Evolutionary conservation across 2,888 invertebrate species (phyloP).

Genomic region (Dicyrtomina minuta): DNA sequence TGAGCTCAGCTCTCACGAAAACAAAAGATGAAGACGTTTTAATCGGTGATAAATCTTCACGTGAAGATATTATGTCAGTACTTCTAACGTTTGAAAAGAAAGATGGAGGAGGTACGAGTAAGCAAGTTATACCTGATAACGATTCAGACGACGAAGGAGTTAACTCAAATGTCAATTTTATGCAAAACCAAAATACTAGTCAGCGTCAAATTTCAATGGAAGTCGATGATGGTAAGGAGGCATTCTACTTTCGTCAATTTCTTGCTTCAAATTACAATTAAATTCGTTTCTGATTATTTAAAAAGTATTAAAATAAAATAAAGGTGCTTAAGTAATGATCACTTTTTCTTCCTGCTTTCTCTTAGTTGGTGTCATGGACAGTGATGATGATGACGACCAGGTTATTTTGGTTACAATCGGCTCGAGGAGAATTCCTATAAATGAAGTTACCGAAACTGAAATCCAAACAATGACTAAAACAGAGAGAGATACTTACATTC

Average conservation of each 20-base stretch:
- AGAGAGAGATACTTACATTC: conserved; percentile 92
- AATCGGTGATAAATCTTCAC: conserved; percentile 35
- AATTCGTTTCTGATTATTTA: too few relatives aligned
- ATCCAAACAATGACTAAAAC: conserved; percentile 86
- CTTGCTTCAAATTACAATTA: too few relatives aligned
- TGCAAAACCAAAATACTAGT: conserved; percentile 24
- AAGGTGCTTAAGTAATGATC: background rate
- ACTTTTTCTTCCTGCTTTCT: conserved; percentile 32
- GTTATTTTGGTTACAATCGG: conserved; percentile 80
- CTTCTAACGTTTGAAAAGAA: conserved; percentile 85
- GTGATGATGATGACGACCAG: conserved; percentile 70
- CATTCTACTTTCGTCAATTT: too few relatives aligned
- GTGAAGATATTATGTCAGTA: conserved; percentile 89
- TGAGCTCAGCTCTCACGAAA: background rate
- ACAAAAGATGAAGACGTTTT: conserved; percentile 30
- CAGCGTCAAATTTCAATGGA: conserved; percentile 34
- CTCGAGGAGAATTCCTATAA: conserved; percentile 74
- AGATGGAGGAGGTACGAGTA: conserved; percentile 57
- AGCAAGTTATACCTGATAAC: conserved; percentile 31
- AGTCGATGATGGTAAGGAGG: conserved; percentile 30
- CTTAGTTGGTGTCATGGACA: conserved; percentile 69
- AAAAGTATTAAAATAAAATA: conserved; percentile 9
- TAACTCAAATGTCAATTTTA: conserved; percentile 35
- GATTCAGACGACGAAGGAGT: conserved; percentile 37
- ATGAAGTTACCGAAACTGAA: conserved; percentile 80